Conservation (phyloP, 2,113 vertebrate genomes). For the Myanophis thanlyinensis region DNA sequence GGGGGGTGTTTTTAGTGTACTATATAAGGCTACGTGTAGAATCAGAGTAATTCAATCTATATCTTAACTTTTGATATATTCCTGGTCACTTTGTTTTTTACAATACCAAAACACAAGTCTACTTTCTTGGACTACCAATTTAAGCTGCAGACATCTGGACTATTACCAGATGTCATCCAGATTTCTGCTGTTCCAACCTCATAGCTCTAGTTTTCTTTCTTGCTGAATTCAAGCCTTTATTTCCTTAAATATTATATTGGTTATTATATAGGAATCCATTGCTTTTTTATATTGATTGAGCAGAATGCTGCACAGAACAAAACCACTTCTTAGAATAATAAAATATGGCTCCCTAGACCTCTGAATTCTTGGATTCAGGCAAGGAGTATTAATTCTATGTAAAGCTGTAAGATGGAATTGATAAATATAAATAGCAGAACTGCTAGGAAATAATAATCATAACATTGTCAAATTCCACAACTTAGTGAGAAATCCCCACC, state of each 20-base stretch:
- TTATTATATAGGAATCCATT: background rate
- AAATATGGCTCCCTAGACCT: background rate
- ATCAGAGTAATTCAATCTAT: background rate
- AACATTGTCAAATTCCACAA: conserved; percentile 12
- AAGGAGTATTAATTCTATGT: conserved; percentile 3
- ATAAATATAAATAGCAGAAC: conserved; percentile 17
- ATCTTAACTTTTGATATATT: background rate
- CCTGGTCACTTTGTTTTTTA: background rate
- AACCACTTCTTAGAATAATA: background rate
- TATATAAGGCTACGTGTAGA: background rate
- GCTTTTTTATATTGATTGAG: background rate
- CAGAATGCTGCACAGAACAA: background rate
- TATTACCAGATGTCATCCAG: background rate
- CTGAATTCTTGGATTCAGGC: background rate
- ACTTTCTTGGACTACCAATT: background rate
- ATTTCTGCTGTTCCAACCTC: background rate
- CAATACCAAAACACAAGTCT: background rate
- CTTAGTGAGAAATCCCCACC: background rate
- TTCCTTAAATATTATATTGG: background rate
- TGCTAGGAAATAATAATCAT: conserved; percentile 1
- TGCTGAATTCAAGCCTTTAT: background rate
- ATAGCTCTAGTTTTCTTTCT: background rate
- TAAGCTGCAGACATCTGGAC: background rate
- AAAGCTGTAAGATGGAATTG: background rate
- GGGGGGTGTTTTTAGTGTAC: background rate